Base-by-base conservation (phyloP, 2,113 vertebrate species). In the Myotis lucifugus region DNA sequence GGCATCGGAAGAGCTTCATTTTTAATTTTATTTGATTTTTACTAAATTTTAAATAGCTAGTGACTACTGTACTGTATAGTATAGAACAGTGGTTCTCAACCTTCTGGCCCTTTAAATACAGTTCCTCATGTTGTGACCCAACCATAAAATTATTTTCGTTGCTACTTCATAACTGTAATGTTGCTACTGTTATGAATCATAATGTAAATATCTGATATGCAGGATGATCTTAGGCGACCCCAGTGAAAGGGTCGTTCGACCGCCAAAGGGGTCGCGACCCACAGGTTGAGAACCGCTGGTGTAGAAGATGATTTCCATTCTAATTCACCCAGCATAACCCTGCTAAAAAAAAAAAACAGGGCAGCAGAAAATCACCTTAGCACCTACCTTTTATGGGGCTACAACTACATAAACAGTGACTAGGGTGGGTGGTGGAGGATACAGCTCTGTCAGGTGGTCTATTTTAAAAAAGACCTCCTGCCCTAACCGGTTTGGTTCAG, bases 11-110 rank as follows among this genome's bases (percentile, higher is more conserved):
- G 34, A 87, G 25, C 21, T 92, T 88, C 52, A 72, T 72, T 90
- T 88, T 85, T 56, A 61, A 79, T 88, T 88, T 91, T 67, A 81
- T 37, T 95, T 92, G 23, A 77, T 40, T 90, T 92, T 90, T 69
- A 78, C n/a, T 83, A 77, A 78, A 94, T 64, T 92, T 59, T 78
- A 93, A 88, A 85, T 69, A 87, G 84, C 27, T 78, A 67, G 7
- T 87, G 46, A 23, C 12, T 87, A 91, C 27, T 48, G 3, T 56
- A 32, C 23, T 73, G n/a, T 37, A 52, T 42, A 88, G 27, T 27
- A 32, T 18, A 73, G 52, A 73, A 56, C 37, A 37, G 37, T 37
- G 37, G 37, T 37, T 37, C 37, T 37, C 37, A 37, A 37, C 3
- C 37, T 37, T 37, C 3, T 37, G 37, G 37, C 37, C 37, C 37